Percentiles rank a stretch among this genome's conserved stretches.
These are phyloP conservation scores for Thera obeliscata DNA, from an alignment of 2,888 invertebrate genomes.

Conservation along the genomic window DNA sequence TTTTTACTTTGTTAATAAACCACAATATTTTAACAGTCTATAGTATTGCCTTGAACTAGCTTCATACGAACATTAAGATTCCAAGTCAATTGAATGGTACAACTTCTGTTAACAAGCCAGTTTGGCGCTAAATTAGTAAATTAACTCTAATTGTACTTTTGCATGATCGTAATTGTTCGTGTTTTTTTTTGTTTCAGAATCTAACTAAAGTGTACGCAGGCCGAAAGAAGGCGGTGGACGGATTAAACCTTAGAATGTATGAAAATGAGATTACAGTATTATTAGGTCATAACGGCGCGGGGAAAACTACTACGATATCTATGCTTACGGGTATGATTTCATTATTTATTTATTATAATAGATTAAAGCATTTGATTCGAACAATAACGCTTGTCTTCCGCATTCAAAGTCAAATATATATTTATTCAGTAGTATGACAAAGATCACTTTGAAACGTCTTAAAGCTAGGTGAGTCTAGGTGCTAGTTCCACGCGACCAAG, in stretches of 20 bases:
- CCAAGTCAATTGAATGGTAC: constrained; percentile 4
- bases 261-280: constrained; percentile 94
- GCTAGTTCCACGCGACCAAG: too few relatives aligned
- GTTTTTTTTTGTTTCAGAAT: constrained; percentile 61
- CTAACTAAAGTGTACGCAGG: constrained; percentile 87
- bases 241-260: constrained; percentile 92
- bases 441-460: too few relatives aligned
- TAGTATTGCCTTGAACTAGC: not conserved
- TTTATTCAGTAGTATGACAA: too few relatives aligned
- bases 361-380: too few relatives aligned
- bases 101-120: constrained; percentile 3
- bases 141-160: constrained; percentile 8
- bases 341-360: not conserved
- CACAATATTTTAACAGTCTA: too few relatives aligned
- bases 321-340: constrained; percentile 90
- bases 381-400: too few relatives aligned
- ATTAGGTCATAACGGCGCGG: constrained; percentile 91
- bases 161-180: not conserved
- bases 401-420: too few relatives aligned
- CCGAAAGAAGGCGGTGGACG: constrained; percentile 86
- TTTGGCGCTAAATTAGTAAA: not conserved
- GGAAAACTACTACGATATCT: constrained; percentile 97
- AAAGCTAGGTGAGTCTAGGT: too few relatives aligned
- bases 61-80: not conserved
- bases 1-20: not conserved